Evolutionary conservation across 2,888 invertebrate species (phyloP).

Genomic region (Dryobota labecula): DNA sequence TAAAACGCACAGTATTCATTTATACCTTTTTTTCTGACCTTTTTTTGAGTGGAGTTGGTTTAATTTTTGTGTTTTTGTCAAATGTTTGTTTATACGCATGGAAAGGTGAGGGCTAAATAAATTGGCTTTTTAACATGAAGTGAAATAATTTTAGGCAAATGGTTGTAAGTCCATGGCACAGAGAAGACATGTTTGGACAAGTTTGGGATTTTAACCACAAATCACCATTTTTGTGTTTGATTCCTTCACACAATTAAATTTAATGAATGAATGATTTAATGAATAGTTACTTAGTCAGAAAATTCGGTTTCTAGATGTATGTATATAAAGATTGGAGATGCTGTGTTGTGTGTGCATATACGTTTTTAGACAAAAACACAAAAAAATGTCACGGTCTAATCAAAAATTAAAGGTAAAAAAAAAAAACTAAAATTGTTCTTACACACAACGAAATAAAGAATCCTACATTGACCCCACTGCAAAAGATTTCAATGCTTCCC

Average conservation of each 20-base stretch:
- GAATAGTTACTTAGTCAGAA: conserved; percentile 10
- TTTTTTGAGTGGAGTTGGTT: conserved; percentile 73
- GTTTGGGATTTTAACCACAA: conserved; percentile 48
- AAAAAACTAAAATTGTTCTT: background rate
- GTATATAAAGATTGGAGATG: conserved; percentile 38
- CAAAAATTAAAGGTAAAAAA: background rate
- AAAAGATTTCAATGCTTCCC: conserved; percentile 45
- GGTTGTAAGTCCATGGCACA: conserved; percentile 71
- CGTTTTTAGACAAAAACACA: conserved; percentile 27
- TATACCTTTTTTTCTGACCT: conserved; percentile 55
- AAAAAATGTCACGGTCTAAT: conserved; percentile 17
- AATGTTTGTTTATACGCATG: conserved; percentile 73
- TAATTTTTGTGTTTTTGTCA: conserved; percentile 73
- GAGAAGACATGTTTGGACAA: conserved; percentile 77
- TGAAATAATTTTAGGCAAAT: conserved; percentile 65
- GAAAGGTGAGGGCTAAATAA: conserved; percentile 45
- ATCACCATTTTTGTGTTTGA: conserved; percentile 48
- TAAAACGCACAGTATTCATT: conserved; percentile 71
- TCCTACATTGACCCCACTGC: conserved; percentile 19
- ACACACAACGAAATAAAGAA: background rate
- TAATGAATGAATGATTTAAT: too few species aligned
- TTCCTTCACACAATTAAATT: conserved; percentile 39
- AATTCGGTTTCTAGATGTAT: conserved; percentile 25
- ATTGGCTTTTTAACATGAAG: conserved; percentile 63
- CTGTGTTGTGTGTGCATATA: conserved; percentile 36